Evolutionary conservation across 2,113 vertebrate species (phyloP).

Genomic region (Otolemur garnettii): DNA sequence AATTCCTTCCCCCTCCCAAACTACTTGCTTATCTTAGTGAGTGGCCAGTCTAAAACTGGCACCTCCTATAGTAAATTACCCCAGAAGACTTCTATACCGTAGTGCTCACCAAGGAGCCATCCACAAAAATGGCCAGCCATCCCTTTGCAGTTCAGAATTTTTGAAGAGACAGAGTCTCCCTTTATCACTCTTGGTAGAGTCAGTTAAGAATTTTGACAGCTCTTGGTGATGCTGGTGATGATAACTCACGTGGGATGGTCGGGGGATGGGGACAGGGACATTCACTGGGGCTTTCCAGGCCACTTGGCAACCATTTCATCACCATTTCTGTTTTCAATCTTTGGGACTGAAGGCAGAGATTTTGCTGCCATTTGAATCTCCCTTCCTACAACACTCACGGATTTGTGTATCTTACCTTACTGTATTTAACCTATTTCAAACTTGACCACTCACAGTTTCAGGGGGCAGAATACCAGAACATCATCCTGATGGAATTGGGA

Average conservation of each 20-base stretch:
- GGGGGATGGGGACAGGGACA: not conserved
- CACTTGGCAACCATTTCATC: not conserved
- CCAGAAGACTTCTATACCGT: not conserved
- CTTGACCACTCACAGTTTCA: not conserved
- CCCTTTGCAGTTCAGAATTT: not conserved
- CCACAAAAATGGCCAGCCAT: not conserved
- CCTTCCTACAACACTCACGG: not conserved
- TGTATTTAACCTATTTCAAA: not conserved
- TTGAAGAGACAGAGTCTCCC: too few relatives aligned
- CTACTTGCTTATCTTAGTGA: not conserved
- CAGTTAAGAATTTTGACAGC: not conserved
- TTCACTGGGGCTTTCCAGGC: not conserved
- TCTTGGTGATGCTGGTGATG: not conserved
- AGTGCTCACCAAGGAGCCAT: not conserved
- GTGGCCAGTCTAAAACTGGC: not conserved
- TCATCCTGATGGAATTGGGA: not conserved
- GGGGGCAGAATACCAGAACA: not conserved
- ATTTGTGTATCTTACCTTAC: not conserved
- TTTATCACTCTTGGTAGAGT: too few relatives aligned
- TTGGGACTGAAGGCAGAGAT: not conserved
- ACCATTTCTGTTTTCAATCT: constrained; percentile 39
- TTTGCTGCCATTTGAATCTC: not conserved
- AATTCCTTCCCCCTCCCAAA: not conserved
- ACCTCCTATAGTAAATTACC: not conserved
- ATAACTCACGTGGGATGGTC: not conserved